phyloP scores from a whole-genome alignment of 1,140 invertebrate species.

The Eupristina koningsbergeri region DNA sequence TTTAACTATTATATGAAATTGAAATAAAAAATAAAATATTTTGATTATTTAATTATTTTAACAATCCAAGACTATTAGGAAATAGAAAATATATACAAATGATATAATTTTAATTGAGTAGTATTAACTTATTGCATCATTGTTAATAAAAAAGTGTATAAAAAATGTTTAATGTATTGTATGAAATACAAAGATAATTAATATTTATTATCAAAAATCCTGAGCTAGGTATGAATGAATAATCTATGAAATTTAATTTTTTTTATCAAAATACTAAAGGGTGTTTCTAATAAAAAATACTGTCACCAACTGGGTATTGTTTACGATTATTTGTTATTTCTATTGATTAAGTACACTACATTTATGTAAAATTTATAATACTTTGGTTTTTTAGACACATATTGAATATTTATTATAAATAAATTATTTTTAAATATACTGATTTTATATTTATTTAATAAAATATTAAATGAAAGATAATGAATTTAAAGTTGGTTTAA shows the following conservation, averaged over 20 bases:
- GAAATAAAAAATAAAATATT: conserved; percentile 21
- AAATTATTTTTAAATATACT: conserved; percentile 29
- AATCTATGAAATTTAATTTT: conserved; percentile 11
- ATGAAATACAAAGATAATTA: background rate
- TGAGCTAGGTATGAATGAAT: conserved; percentile 36
- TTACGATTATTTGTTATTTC: conserved; percentile 28
- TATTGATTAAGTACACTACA: conserved; percentile 48
- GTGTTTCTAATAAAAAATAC: conserved; percentile 25
- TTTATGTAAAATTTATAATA: conserved; percentile 35
- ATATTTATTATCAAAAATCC: conserved; percentile 14
- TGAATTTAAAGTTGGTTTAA: conserved; percentile 22
- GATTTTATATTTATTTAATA: conserved; percentile 23
- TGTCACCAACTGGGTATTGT: conserved; percentile 13
- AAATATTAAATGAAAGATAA: conserved; percentile 26
- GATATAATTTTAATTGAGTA: conserved; percentile 42
- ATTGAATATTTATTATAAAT: background rate
- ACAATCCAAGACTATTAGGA: conserved; percentile 25
- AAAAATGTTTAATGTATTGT: conserved; percentile 16
- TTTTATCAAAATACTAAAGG: background rate
- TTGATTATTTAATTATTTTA: conserved; percentile 31
- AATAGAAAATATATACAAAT: conserved; percentile 50
- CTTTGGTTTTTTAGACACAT: conserved; percentile 7
- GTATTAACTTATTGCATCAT: conserved; percentile 45
- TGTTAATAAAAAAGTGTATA: conserved; percentile 36
- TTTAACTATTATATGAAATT: background rate